Conservation (phyloP, 2,797 vertebrate species). For the Siniperca scherzeri region DNA sequence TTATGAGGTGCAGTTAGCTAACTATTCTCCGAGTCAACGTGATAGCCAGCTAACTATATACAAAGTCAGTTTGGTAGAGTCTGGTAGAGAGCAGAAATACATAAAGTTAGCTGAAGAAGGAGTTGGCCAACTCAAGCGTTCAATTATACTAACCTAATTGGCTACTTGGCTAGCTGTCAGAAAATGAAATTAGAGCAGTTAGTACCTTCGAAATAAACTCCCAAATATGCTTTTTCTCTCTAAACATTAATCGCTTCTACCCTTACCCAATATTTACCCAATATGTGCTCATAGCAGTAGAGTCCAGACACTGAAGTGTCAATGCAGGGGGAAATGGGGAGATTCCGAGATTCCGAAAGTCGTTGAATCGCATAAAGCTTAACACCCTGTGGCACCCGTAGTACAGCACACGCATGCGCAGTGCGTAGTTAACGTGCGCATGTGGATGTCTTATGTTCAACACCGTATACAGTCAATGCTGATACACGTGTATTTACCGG, state of each 20-base stretch:
- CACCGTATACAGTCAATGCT: background rate
- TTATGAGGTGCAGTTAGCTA: background rate
- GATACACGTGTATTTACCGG: slow-evolving; percentile 35
- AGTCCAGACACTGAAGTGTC: rapidly evolving
- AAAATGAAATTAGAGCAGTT: background rate
- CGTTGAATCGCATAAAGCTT: background rate
- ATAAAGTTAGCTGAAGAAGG: no score
- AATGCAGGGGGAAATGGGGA: rapidly evolving
- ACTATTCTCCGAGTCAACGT: background rate
- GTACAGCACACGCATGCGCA: slow-evolving; percentile 38
- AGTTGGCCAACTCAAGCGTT: background rate
- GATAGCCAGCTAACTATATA: background rate
- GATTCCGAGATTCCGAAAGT: background rate
- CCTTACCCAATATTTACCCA: background rate
- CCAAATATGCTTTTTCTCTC: rapidly evolving
- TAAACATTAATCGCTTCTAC: rapidly evolving
- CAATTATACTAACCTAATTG: slow-evolving; percentile 16
- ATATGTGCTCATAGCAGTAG: background rate
- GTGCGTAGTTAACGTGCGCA: background rate
- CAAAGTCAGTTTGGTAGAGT: background rate
- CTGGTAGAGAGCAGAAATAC: background rate
- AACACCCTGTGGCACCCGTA: slow-evolving; percentile 47
- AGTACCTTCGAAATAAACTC: background rate
- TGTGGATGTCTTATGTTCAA: slow-evolving; percentile 21
- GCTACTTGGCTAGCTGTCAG: slow-evolving; percentile 13